Percentiles rank a stretch among this genome's conserved stretches.
phyloP scores from a whole-genome alignment of 2,888 invertebrate genomes.

The Nemapogon koenigi region DNA sequence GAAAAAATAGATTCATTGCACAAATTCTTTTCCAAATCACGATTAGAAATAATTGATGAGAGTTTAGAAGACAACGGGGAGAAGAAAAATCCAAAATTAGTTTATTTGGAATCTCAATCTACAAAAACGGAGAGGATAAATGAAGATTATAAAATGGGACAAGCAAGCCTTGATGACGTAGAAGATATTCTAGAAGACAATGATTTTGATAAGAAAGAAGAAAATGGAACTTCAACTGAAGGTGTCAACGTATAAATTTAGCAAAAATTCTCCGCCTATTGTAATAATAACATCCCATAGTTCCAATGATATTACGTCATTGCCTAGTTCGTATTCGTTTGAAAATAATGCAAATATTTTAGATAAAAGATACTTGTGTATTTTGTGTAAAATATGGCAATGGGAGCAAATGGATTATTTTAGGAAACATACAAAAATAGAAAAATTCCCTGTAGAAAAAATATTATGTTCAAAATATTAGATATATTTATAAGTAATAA shows the following conservation, averaged over 20 bases:
- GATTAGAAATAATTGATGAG: constrained; percentile 55
- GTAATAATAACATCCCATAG: too few relatives aligned
- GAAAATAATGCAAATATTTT: too few relatives aligned
- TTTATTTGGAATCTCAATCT: constrained; percentile 9
- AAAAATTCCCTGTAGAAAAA: too few relatives aligned
- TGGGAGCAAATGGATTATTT: too few relatives aligned
- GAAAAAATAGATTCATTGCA: constrained; percentile 51
- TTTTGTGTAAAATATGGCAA: too few relatives aligned
- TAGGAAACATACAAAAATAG: too few relatives aligned
- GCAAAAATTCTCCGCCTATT: not conserved
- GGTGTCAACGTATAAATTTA: constrained; percentile 1
- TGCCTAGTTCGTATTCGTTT: too few relatives aligned
- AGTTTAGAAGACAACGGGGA: constrained; percentile 40
- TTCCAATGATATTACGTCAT: too few relatives aligned
- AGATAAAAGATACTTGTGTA: too few relatives aligned
- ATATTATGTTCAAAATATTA: too few relatives aligned
- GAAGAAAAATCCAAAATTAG: constrained; percentile 24
- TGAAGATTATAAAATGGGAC: constrained; percentile 29
- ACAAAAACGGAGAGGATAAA: constrained; percentile 13
- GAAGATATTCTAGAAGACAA: constrained; percentile 49
- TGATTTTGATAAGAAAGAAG: constrained; percentile 1
- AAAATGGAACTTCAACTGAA: not conserved
- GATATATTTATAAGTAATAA: too few relatives aligned
- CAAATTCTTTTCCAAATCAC: constrained; percentile 49
- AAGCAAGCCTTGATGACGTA: constrained; percentile 51